Evolutionary conservation across 1,140 invertebrate species (phyloP).

Genomic region (Condylostylus longicornis): DNA sequence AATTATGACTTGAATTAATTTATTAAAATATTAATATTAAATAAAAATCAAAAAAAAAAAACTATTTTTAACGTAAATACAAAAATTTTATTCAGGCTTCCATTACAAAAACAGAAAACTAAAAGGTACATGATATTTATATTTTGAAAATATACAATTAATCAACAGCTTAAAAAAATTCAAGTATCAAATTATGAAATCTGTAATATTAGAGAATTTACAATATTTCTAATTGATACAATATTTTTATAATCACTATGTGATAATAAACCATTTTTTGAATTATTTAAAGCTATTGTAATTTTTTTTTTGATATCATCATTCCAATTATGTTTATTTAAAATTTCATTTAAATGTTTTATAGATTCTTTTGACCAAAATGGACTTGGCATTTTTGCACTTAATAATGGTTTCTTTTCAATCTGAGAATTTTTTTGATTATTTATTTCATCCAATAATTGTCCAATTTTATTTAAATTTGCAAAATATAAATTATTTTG

Average conservation of each 20-base stretch:
- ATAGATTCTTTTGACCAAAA: constrained; percentile 28
- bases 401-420: constrained; percentile 6
- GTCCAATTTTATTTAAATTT: constrained; percentile 13
- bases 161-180: too few species aligned
- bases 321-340: constrained; percentile 11
- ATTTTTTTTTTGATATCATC: constrained; percentile 14
- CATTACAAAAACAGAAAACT: too few species aligned
- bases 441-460: constrained; percentile 10
- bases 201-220: too few species aligned
- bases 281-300: constrained; percentile 18
- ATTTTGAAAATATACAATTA: too few species aligned
- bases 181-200: too few species aligned
- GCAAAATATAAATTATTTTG: constrained; percentile 5
- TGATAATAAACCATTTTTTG: constrained; percentile 18
- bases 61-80: too few species aligned
- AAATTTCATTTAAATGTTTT: constrained; percentile 19
- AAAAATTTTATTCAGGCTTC: too few species aligned
- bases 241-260: constrained; percentile 30
- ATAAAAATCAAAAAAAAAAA: too few species aligned
- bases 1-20: too few species aligned
- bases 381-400: constrained; percentile 8
- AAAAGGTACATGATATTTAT: too few species aligned
- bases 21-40: too few species aligned
- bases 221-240: too few species aligned
- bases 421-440: constrained; percentile 1